Conservation (phyloP, 2,888 invertebrate genomes). For the Magallana nippona region DNA sequence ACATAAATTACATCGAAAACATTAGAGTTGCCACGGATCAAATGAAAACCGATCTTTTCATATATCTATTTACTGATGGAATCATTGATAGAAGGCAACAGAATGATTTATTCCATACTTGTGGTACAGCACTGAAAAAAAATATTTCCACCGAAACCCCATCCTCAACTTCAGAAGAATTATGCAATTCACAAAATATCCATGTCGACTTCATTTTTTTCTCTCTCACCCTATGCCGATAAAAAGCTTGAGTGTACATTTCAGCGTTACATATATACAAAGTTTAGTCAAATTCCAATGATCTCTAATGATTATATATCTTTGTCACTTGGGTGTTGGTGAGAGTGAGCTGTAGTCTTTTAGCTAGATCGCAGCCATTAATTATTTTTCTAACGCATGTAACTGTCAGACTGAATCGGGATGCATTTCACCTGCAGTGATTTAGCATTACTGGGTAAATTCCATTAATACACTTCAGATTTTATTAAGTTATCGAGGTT, state of each 20-base stretch:
- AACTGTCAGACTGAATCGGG: not conserved
- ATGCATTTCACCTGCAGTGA: slow-evolving; percentile 24
- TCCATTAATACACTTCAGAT: slow-evolving; percentile 13
- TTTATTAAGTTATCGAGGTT: slow-evolving; percentile 1
- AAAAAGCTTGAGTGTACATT: not conserved
- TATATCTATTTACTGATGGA: slow-evolving; percentile 16
- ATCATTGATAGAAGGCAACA: slow-evolving; percentile 11
- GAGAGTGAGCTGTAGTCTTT: not conserved
- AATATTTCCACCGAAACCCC: not conserved
- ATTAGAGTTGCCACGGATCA: slow-evolving; percentile 14
- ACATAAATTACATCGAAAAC: slow-evolving; percentile 4
- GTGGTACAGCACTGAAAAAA: not conserved
- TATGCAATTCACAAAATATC: slow-evolving; percentile 27
- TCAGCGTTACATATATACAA: not conserved
- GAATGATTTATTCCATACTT: slow-evolving; percentile 29
- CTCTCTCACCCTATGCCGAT: not conserved
- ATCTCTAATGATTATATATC: not conserved
- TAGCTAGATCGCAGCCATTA: not conserved
- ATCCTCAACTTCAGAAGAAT: slow-evolving; percentile 18
- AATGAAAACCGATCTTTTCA: slow-evolving; percentile 16
- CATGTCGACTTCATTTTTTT: not conserved
- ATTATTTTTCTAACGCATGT: slow-evolving; percentile 18
- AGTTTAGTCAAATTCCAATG: not conserved
- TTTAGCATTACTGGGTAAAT: not conserved
- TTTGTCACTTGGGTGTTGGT: slow-evolving; percentile 1